A percentile compares a stretch with the other conserved stretches of the same genome.
These are phyloP conservation scores for Amblyopsis rosae DNA, from an alignment of 2,113 vertebrate genomes.

Conservation along the genomic window DNA sequence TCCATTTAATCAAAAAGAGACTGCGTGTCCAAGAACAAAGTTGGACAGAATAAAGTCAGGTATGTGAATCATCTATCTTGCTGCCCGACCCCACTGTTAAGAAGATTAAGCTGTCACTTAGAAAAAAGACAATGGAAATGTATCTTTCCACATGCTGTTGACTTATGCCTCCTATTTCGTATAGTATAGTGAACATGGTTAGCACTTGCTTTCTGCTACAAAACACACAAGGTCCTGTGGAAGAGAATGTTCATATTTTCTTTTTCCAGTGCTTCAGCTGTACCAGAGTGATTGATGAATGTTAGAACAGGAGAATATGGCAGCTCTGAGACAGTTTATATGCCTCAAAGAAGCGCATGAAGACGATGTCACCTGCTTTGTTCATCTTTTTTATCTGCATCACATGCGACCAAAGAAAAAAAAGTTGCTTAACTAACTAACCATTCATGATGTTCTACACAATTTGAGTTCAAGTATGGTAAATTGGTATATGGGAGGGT, in stretches of 20 bases:
- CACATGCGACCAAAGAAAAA: not conserved
- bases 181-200: not conserved
- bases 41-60: conserved; percentile 23
- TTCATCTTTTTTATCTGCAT: not conserved
- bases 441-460: not conserved
- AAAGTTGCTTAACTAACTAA: not conserved
- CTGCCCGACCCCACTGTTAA: conserved; percentile 8
- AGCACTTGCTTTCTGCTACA: not conserved
- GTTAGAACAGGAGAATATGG: not conserved
- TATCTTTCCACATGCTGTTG: not conserved
- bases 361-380: not conserved
- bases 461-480: too few relatives aligned
- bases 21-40: conserved; percentile 25
- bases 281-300: not conserved
- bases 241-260: not conserved
- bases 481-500: too few relatives aligned
- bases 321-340: not conserved
- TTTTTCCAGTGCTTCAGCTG: not conserved
- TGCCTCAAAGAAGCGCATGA: not conserved
- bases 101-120: conserved; percentile 14
- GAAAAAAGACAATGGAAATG: not conserved
- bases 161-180: not conserved
- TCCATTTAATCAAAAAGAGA: conserved; percentile 32
- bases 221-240: not conserved
- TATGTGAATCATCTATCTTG: not conserved